Conservation (phyloP, 2,888 invertebrate genomes). For the Archips crataeganus region DNA sequence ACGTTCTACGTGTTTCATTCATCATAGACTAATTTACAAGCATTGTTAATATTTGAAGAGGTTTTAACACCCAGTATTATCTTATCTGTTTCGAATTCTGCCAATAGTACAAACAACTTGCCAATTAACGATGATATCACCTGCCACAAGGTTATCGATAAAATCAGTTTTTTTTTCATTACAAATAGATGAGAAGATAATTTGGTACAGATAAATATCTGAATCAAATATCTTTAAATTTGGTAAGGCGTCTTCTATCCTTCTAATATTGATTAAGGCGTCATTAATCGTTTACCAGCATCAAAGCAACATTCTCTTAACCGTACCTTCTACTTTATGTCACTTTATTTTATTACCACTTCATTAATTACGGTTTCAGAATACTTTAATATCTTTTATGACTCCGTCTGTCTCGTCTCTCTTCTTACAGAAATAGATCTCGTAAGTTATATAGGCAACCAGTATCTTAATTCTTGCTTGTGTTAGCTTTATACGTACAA, state of each 20-base stretch:
- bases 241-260: not conserved
- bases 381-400: slow-evolving; percentile 30
- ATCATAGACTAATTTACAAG: not conserved
- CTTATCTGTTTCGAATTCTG: not conserved
- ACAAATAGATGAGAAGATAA: not conserved
- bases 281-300: not conserved
- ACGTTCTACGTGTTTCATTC: not conserved
- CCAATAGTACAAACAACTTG: not conserved
- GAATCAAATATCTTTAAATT: too few species aligned
- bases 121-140: not conserved
- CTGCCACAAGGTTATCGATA: not conserved
- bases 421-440: slow-evolving; percentile 37
- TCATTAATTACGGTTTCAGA: slow-evolving; percentile 37
- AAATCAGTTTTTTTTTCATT: not conserved
- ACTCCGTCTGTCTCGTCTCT: slow-evolving; percentile 24
- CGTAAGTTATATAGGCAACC: slow-evolving; percentile 23
- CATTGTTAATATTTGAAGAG: not conserved
- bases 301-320: not conserved
- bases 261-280: not conserved
- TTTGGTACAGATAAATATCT: too few species aligned
- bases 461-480: slow-evolving; percentile 31
- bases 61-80: not conserved
- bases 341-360: slow-evolving; percentile 38
- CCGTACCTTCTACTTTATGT: slow-evolving; percentile 26
- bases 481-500: slow-evolving; percentile 4